Conservation (phyloP, 2,797 vertebrate genomes). For the Tympanoctomys barrerae region DNA sequence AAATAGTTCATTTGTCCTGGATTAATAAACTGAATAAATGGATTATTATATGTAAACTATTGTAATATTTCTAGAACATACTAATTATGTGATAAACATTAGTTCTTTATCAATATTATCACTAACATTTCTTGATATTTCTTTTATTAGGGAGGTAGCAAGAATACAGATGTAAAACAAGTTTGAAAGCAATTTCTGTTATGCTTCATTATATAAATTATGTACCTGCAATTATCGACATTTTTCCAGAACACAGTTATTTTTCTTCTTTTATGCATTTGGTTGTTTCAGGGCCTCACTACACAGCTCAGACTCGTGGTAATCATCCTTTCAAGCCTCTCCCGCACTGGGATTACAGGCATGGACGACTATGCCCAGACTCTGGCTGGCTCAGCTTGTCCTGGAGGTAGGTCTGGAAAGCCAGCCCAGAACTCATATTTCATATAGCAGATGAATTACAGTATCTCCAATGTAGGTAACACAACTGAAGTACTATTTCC, state of each 20-base stretch:
- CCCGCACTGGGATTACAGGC: no score
- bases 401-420: no score
- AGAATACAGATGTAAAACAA: background rate
- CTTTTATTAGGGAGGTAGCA: background rate
- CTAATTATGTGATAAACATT: background rate
- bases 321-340: no score
- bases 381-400: no score
- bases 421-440: background rate
- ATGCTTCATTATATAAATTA: conserved; percentile 31
- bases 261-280: background rate
- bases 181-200: background rate
- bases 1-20: background rate
- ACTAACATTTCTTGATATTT: background rate
- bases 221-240: background rate
- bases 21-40: background rate
- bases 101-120: background rate
- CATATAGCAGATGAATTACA: background rate
- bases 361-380: no score
- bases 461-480: background rate
- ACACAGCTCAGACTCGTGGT: no score
- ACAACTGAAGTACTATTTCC: background rate
- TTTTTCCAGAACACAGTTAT: background rate
- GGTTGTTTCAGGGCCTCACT: no score
- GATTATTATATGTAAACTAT: background rate
- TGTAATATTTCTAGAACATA: background rate